Evolutionary conservation across 2,888 invertebrate genomes (phyloP).

Genomic region (Carpatolechia fugitivella): DNA sequence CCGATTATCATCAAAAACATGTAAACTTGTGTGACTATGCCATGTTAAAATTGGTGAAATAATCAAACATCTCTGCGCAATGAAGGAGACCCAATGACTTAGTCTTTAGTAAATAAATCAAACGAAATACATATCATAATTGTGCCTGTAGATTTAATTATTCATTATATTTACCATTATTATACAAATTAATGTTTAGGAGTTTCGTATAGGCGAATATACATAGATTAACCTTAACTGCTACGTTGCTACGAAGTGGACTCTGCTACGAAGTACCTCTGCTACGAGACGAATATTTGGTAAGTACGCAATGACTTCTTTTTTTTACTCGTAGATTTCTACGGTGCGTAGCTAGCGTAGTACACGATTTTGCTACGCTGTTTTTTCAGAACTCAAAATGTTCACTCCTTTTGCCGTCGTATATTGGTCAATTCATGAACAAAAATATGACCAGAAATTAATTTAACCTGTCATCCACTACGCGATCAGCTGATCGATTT

Average conservation of each 20-base stretch:
- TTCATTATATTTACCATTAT: constrained; percentile 13
- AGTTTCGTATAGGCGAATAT: constrained; percentile 9
- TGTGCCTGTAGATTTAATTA: constrained; percentile 65
- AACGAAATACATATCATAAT: constrained; percentile 71
- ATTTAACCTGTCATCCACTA: too few relatives aligned
- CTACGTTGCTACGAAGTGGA: neutral
- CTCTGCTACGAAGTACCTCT: neutral
- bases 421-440: too few relatives aligned
- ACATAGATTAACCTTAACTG: constrained; percentile 5
- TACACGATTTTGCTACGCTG: too few relatives aligned
- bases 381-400: too few relatives aligned
- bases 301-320: neutral
- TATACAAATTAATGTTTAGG: constrained; percentile 5
- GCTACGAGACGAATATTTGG: constrained; percentile 1
- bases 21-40: constrained; percentile 2
- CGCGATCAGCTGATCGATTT: too few relatives aligned
- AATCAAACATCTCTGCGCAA: neutral
- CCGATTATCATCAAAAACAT: constrained; percentile 14
- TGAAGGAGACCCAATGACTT: constrained; percentile 36
- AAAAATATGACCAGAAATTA: too few relatives aligned
- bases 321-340: neutral
- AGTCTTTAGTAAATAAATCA: constrained; percentile 45
- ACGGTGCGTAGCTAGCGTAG: too few relatives aligned
- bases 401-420: too few relatives aligned
- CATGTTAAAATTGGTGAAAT: neutral